Percentiles rank a stretch among this genome's conserved stretches.
These are phyloP conservation scores for Vannuccia rotundouncinata DNA, from an alignment of 2,888 invertebrate genomes.

Conservation along the genomic window DNA sequence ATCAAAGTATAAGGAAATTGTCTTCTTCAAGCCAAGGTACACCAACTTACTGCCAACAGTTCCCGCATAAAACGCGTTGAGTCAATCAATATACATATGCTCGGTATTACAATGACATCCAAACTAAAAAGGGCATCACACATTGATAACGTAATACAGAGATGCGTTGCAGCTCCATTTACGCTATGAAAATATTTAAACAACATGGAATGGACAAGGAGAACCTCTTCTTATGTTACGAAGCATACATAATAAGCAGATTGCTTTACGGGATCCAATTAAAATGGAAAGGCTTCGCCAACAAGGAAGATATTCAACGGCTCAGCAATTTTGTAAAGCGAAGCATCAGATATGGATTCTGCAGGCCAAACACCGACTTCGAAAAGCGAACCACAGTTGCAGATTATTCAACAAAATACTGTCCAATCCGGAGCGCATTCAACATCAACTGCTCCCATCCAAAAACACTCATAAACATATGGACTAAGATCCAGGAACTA, in stretches of 20 bases:
- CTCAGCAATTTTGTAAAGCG: slow-evolving; percentile 10
- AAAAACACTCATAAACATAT: not conserved
- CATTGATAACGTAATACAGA: slow-evolving; percentile 10
- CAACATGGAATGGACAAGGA: slow-evolving; percentile 7
- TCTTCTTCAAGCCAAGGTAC: not conserved
- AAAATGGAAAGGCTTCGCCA: not conserved
- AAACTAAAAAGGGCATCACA: not conserved
- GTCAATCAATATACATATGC: too few species aligned
- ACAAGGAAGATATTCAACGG: slow-evolving; percentile 3
- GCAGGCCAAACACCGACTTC: slow-evolving; percentile 23
- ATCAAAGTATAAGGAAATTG: too few species aligned
- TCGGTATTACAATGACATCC: too few species aligned
- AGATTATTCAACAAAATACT: slow-evolving; percentile 10
- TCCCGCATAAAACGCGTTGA: slow-evolving; percentile 1
- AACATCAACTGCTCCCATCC: not conserved
- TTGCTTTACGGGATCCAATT: slow-evolving; percentile 8
- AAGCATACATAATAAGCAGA: slow-evolving; percentile 4
- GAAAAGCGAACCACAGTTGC: slow-evolving; percentile 3
- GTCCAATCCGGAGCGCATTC: not conserved
- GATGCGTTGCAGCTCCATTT: slow-evolving; percentile 14
- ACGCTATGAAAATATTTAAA: slow-evolving; percentile 6
- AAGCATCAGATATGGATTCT: slow-evolving; percentile 12
- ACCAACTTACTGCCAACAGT: not conserved
- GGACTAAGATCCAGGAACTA: not conserved
- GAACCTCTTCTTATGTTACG: slow-evolving; percentile 21